phyloP scores from a whole-genome alignment of 2,888 invertebrate species.

The Papilio demoleus region DNA sequence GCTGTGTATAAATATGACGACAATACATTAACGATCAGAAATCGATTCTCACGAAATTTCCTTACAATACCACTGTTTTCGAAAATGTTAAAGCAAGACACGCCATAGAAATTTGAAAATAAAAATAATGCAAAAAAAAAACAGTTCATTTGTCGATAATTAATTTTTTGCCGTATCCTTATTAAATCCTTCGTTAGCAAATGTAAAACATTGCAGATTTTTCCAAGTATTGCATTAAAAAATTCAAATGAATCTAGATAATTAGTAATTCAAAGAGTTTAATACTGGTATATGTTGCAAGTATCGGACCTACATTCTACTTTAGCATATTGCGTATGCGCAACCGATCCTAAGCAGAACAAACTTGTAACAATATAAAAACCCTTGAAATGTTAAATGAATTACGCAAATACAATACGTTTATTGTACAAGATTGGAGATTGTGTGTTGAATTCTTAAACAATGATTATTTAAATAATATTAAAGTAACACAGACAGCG shows the following conservation, averaged over 20 bases:
- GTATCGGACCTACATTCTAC: constrained; percentile 29
- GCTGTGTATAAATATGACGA: too few species aligned
- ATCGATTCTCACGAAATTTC: too few species aligned
- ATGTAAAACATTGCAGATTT: not conserved
- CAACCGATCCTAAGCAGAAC: constrained; percentile 12
- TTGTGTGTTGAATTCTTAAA: constrained; percentile 11
- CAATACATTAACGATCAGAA: not conserved
- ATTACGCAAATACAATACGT: constrained; percentile 19
- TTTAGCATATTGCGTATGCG: constrained; percentile 29
- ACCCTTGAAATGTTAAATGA: constrained; percentile 30
- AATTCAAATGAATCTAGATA: constrained; percentile 12
- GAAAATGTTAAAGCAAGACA: not conserved
- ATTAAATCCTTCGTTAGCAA: not conserved
- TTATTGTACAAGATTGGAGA: not conserved
- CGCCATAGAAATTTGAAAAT: not conserved
- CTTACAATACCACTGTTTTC: too few species aligned
- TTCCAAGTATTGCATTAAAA: constrained; percentile 24
- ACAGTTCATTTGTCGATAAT: not conserved
- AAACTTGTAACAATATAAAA: constrained; percentile 31
- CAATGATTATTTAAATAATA: not conserved
- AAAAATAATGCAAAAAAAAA: not conserved
- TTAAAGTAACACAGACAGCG: not conserved
- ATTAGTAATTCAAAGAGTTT: constrained; percentile 24
- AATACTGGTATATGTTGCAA: constrained; percentile 31
- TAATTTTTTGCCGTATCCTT: not conserved